Percentiles rank a stretch among this genome's conserved stretches.
Evolutionary conservation across 2,888 invertebrate genomes (phyloP).

Genomic region (Cinara cedri): DNA sequence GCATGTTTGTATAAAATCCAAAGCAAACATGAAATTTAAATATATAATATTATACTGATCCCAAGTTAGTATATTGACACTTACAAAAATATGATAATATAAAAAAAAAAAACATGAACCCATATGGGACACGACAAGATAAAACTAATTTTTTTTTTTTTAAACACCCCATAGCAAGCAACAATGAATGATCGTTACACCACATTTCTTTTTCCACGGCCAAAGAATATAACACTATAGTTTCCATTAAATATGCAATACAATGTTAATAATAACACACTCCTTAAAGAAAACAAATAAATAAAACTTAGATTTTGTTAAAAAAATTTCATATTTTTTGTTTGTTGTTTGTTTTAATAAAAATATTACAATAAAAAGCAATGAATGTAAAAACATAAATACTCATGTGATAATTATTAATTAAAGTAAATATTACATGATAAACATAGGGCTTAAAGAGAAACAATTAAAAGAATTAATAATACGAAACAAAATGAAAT

Average conservation of each 20-base stretch:
- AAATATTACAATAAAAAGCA: slow-evolving; percentile 56
- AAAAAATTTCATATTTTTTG: slow-evolving; percentile 12
- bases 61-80: slow-evolving; percentile 57
- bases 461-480: slow-evolving; percentile 56
- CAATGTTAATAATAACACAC: background rate
- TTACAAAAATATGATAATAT: slow-evolving; percentile 55
- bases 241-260: background rate
- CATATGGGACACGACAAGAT: slow-evolving; percentile 37
- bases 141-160: slow-evolving; percentile 15
- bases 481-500: slow-evolving; percentile 52
- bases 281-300: slow-evolving; percentile 10
- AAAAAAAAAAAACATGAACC: too few species aligned
- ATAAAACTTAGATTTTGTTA: slow-evolving; percentile 36
- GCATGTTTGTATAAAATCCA: slow-evolving; percentile 51
- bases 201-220: background rate
- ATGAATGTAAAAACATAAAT: slow-evolving; percentile 56
- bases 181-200: slow-evolving; percentile 46
- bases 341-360: slow-evolving; percentile 49
- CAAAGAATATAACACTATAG: too few species aligned
- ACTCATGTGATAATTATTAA: slow-evolving; percentile 54
- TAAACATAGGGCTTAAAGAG: slow-evolving; percentile 40
- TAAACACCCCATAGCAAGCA: slow-evolving; percentile 53
- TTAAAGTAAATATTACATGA: slow-evolving; percentile 51
- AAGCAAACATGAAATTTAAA: slow-evolving; percentile 50
- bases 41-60: slow-evolving; percentile 12